These are phyloP conservation scores for Paragorgia papillata DNA, from an alignment of 92 coral and sea anemone species.

Conservation along the genomic window DNA sequence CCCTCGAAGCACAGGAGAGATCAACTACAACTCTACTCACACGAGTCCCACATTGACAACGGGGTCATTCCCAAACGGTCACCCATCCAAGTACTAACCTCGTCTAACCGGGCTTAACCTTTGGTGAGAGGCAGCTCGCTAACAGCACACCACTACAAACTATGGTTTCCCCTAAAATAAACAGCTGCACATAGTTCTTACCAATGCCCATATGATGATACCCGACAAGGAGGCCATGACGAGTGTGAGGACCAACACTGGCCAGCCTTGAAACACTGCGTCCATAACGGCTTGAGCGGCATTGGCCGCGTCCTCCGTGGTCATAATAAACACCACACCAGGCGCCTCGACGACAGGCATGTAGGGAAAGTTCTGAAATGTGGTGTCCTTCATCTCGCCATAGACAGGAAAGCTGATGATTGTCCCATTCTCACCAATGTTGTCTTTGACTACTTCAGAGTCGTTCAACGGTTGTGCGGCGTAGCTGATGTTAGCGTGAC, in stretches of 20 bases:
- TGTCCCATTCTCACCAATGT: conserved; percentile 77
- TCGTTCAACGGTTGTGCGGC: conserved; percentile 72
- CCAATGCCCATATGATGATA: conserved; percentile 98
- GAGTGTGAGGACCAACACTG: conserved; percentile 84
- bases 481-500: conserved; percentile 74
- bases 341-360: conserved; percentile 98
- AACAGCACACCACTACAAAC: too few species aligned
- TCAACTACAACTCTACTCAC: too few species aligned
- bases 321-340: conserved; percentile 91
- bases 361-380: conserved; percentile 80
- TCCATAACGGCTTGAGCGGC: conserved; percentile 99
- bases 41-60: too few species aligned
- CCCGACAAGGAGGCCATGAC: conserved; percentile 99
- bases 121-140: too few species aligned
- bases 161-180: too few species aligned
- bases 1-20: too few species aligned
- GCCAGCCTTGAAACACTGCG: conserved; percentile 99
- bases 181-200: conserved; percentile 24
- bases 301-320: conserved; percentile 85
- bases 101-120: too few species aligned
- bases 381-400: conserved; percentile 95
- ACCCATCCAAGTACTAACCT: too few species aligned
- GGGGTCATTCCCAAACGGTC: too few species aligned
- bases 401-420: conserved; percentile 88
- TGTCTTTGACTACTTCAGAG: conserved; percentile 92